phyloP scores from a whole-genome alignment of 2,888 invertebrate species.

The Drosophila mimetica region DNA sequence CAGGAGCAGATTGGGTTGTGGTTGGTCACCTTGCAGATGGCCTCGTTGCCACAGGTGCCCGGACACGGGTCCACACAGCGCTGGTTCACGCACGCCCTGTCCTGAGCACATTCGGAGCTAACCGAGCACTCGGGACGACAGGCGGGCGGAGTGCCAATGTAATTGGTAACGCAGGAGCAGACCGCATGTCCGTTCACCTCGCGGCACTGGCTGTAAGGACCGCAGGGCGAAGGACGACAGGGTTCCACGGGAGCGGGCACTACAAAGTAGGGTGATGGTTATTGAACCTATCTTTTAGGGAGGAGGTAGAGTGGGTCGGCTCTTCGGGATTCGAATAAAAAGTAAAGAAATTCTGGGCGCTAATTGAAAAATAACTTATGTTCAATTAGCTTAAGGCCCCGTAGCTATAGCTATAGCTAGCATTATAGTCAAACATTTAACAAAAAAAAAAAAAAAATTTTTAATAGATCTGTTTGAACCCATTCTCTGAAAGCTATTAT shows the following conservation, averaged over 20 bases:
- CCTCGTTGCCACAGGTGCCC: conserved; percentile 90
- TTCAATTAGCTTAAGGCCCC: no score
- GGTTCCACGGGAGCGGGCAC: conserved; percentile 84
- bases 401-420: no score
- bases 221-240: conserved; percentile 91
- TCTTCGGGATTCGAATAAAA: not conserved
- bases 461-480: no score
- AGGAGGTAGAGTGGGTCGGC: not conserved
- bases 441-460: no score
- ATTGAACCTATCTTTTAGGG: not conserved
- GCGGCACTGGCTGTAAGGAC: conserved; percentile 91
- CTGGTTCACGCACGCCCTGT: conserved; percentile 90
- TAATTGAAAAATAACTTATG: not conserved
- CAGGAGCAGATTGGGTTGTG: conserved; percentile 93
- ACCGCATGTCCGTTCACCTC: conserved; percentile 90
- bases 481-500: no score
- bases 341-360: no score
- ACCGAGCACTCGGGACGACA: conserved; percentile 91
- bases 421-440: no score
- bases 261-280: conserved; percentile 33
- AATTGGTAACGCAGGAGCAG: conserved; percentile 91
- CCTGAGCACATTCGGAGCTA: conserved; percentile 90
- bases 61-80: conserved; percentile 91
- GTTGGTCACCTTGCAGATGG: conserved; percentile 90
- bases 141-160: conserved; percentile 90